Evolutionary conservation across 2,888 invertebrate species (phyloP).

Genomic region (Drosophila neotestacea): DNA sequence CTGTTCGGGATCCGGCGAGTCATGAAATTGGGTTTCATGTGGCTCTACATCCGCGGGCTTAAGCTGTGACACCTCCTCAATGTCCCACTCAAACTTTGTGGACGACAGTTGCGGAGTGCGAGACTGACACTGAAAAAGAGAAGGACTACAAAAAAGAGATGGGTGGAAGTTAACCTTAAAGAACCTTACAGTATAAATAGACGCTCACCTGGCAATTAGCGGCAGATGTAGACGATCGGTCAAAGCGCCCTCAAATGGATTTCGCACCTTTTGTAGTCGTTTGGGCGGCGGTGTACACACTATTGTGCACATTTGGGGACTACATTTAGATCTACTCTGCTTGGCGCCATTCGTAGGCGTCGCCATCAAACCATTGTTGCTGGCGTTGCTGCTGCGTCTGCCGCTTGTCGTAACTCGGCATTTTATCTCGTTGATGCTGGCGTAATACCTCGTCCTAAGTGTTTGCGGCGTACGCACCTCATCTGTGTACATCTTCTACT

Average conservation of each 20-base stretch:
- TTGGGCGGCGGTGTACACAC: constrained; percentile 87
- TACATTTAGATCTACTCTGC: constrained; percentile 51
- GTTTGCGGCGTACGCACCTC: constrained; percentile 66
- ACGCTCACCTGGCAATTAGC: constrained; percentile 85
- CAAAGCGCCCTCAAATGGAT: constrained; percentile 88
- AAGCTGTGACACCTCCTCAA: constrained; percentile 88
- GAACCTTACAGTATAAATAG: not conserved
- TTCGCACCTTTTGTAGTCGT: constrained; percentile 86
- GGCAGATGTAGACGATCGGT: constrained; percentile 88
- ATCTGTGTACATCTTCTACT: constrained; percentile 59
- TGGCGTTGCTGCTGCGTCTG: constrained; percentile 44
- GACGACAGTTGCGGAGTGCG: constrained; percentile 83
- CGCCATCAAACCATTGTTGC: constrained; percentile 26
- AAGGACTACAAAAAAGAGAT: constrained; percentile 74
- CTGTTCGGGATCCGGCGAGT: constrained; percentile 86
- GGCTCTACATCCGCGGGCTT: constrained; percentile 88
- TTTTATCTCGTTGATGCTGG: constrained; percentile 56
- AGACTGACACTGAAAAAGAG: constrained; percentile 83
- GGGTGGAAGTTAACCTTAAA: constrained; percentile 1
- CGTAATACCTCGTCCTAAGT: constrained; percentile 51
- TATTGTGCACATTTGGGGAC: constrained; percentile 53
- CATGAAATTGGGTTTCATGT: constrained; percentile 86
- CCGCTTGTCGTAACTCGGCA: constrained; percentile 48
- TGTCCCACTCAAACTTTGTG: constrained; percentile 89
- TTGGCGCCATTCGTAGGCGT: constrained; percentile 69